A percentile compares a stretch with the other conserved stretches of the same genome.
Conservation (phyloP, 2,888 invertebrate genomes). For the Belgica antarctica region DNA sequence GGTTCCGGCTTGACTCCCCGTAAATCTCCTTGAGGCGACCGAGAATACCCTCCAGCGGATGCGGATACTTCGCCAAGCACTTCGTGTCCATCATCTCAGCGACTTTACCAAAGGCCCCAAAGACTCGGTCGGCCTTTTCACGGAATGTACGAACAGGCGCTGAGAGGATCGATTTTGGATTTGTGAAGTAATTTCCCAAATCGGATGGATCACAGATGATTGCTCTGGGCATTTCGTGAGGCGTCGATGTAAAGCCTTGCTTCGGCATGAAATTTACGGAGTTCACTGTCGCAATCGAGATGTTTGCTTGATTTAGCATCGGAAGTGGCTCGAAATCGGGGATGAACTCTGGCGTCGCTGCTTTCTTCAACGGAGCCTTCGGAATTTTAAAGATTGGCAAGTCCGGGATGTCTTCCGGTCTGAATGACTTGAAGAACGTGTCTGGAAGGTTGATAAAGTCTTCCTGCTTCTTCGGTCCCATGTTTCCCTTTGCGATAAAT, state of each 20-base stretch:
- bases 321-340: too few species aligned
- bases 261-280: neutral
- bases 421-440: neutral
- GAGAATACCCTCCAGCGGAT: neutral
- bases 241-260: constrained; percentile 7
- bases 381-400: constrained; percentile 3
- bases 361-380: neutral
- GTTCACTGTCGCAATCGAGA: neutral
- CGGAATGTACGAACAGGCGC: too few species aligned
- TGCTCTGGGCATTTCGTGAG: neutral
- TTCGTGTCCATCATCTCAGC: neutral
- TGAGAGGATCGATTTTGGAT: too few species aligned
- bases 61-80: neutral
- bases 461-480: neutral
- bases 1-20: neutral
- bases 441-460: neutral
- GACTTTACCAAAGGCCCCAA: too few species aligned
- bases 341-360: too few species aligned
- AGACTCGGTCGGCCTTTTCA: too few species aligned
- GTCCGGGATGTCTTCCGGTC: neutral
- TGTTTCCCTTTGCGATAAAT: neutral
- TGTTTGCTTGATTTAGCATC: too few species aligned
- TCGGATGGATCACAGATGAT: too few species aligned
- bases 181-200: too few species aligned
- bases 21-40: neutral